These are phyloP conservation scores for Struthidea cinerea DNA, from an alignment of 2,113 vertebrate species.

Conservation along the genomic window DNA sequence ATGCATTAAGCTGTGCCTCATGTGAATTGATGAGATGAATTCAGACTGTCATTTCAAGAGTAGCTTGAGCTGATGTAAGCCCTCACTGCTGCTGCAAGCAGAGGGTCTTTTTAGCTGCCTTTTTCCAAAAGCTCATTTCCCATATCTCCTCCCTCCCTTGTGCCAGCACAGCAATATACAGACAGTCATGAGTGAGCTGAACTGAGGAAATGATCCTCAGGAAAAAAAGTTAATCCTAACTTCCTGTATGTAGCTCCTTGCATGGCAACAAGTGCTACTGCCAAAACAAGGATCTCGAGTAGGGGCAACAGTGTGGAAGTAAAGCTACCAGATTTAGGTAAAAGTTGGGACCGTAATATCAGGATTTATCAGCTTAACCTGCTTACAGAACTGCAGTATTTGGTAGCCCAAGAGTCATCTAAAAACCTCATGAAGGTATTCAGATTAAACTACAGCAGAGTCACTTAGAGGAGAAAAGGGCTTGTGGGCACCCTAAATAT, in stretches of 20 bases:
- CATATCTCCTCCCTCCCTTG: not conserved
- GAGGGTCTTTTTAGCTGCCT: not conserved
- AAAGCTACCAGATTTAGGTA: not conserved
- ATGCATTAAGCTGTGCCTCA: not conserved
- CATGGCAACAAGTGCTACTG: not conserved
- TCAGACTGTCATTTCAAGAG: not conserved
- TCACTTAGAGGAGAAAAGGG: not conserved
- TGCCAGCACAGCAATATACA: not conserved
- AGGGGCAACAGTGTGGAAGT: accelerated
- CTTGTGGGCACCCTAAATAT: not conserved
- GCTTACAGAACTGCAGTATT: not conserved
- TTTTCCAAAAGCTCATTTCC: not conserved
- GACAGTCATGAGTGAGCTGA: not conserved
- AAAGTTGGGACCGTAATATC: not conserved
- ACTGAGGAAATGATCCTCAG: not conserved
- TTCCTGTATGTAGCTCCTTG: not conserved
- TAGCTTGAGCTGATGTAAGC: not conserved
- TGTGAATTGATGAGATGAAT: not conserved
- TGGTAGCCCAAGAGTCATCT: not conserved
- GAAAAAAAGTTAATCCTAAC: not conserved
- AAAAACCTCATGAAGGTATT: not conserved
- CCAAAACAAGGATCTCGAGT: not conserved
- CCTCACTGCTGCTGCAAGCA: not conserved
- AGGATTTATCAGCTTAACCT: not conserved
- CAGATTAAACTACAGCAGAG: not conserved